Conservation (phyloP, 1,140 invertebrate species). For the Musca domestica region DNA sequence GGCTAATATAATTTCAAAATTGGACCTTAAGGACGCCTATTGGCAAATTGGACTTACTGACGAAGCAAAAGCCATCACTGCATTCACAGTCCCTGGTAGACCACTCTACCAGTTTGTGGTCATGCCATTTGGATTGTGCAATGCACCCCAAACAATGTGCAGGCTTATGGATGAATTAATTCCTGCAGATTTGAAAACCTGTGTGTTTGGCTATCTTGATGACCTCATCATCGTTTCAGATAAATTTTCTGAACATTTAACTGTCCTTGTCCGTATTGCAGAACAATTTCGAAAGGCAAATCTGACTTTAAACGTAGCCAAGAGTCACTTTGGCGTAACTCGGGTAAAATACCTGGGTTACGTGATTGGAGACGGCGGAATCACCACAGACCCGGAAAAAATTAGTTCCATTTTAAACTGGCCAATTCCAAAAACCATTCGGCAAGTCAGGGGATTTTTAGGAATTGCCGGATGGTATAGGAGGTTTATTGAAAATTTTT, state of each 20-base stretch:
- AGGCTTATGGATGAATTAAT: constrained; percentile 29
- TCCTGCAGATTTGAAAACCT: constrained; percentile 4
- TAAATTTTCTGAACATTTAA: constrained; percentile 49
- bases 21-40: too few species aligned
- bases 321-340: constrained; percentile 53
- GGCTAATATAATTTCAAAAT: too few species aligned
- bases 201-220: constrained; percentile 41
- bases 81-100: constrained; percentile 54
- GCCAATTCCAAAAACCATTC: constrained; percentile 26
- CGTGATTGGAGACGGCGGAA: constrained; percentile 30
- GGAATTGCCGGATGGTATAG: constrained; percentile 27
- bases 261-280: constrained; percentile 46
- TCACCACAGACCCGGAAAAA: constrained; percentile 29
- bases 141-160: constrained; percentile 25
- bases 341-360: too few species aligned
- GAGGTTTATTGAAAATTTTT: constrained; percentile 28
- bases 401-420: constrained; percentile 30
- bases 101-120: constrained; percentile 55
- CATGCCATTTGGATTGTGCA: too few species aligned
- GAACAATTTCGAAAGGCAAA: constrained; percentile 42
- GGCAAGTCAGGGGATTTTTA: too few species aligned
- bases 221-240: constrained; percentile 33
- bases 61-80: constrained; percentile 48
- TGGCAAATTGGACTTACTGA: constrained; percentile 45
- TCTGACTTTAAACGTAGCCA: constrained; percentile 55